phyloP scores from a whole-genome alignment of 1,140 invertebrate genomes.

The Bactericera cockerelli region DNA sequence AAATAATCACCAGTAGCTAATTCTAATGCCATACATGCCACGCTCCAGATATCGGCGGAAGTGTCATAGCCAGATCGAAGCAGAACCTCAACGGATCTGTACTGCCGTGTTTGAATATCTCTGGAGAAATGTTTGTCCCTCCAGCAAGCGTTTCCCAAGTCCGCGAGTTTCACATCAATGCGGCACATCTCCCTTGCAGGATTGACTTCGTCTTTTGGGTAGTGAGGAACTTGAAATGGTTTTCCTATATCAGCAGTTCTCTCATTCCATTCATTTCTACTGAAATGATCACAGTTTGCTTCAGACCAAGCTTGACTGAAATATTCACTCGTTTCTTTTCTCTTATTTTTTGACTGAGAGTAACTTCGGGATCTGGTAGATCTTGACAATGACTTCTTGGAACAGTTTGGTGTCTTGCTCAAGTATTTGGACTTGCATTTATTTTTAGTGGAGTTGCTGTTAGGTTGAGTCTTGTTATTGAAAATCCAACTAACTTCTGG shows the following conservation, averaged over 20 bases:
- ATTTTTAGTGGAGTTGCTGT: no score
- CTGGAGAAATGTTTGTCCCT: conserved; percentile 56
- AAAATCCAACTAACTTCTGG: no score
- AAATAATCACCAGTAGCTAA: conserved; percentile 57
- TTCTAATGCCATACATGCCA: conserved; percentile 62
- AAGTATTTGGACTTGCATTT: no score
- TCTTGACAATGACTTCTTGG: no score
- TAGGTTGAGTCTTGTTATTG: no score
- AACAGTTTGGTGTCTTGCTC: no score
- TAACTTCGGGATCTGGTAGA: no score
- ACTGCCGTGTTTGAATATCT: conserved; percentile 59
- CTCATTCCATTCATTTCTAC: no score
- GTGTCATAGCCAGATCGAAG: conserved; percentile 50
- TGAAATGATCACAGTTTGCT: no score
- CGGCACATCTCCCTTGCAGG: conserved; percentile 8
- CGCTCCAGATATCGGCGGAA: conserved; percentile 58
- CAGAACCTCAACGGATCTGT: conserved; percentile 51
- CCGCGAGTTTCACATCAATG: conserved; percentile 41
- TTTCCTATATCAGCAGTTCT: background rate
- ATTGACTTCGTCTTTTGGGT: background rate
- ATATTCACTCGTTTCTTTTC: no score
- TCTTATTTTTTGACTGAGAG: no score
- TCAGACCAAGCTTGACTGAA: no score
- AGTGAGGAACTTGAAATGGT: background rate
- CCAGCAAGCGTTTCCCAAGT: conserved; percentile 64